These are phyloP conservation scores for Chrysolina oricalcia DNA, from an alignment of 2,888 invertebrate genomes.

Conservation along the genomic window DNA sequence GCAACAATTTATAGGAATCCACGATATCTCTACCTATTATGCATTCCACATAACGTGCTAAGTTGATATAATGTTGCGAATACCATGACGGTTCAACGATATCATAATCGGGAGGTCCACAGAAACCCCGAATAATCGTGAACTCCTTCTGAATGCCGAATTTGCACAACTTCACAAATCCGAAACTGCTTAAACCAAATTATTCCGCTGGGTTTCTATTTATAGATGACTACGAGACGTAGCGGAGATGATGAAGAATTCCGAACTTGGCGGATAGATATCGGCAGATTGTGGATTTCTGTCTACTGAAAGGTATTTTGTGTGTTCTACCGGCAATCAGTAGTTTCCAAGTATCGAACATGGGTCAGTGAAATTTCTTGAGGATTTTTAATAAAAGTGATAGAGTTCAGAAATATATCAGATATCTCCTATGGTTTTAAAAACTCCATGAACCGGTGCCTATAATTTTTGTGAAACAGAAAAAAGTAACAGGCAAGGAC, in stretches of 20 bases:
- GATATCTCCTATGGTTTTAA: no score
- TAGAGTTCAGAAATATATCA: no score
- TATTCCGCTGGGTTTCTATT: constrained; percentile 32
- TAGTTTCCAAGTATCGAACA: neutral
- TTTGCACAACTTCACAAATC: constrained; percentile 47
- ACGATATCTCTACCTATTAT: constrained; percentile 29
- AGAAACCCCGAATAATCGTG: constrained; percentile 29
- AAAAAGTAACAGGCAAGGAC: no score
- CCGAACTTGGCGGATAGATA: neutral
- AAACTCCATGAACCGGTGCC: no score
- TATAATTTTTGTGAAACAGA: no score
- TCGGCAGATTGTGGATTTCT: constrained; percentile 16
- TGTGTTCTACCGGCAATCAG: constrained; percentile 2
- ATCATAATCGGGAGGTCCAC: constrained; percentile 34
- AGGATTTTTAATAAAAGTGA: neutral
- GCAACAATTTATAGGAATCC: constrained; percentile 29
- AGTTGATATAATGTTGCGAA: constrained; percentile 33
- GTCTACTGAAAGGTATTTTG: neutral
- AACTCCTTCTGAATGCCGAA: constrained; percentile 38
- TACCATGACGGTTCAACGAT: constrained; percentile 28
- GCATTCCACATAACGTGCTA: constrained; percentile 37
- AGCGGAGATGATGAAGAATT: constrained; percentile 17
- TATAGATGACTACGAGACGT: constrained; percentile 19
- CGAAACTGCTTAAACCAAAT: constrained; percentile 50
- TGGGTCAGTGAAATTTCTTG: neutral